Percentiles rank a stretch among this genome's conserved stretches.
Evolutionary conservation across 2,888 invertebrate species (phyloP).

Genomic region (Agrotis ipsilon): DNA sequence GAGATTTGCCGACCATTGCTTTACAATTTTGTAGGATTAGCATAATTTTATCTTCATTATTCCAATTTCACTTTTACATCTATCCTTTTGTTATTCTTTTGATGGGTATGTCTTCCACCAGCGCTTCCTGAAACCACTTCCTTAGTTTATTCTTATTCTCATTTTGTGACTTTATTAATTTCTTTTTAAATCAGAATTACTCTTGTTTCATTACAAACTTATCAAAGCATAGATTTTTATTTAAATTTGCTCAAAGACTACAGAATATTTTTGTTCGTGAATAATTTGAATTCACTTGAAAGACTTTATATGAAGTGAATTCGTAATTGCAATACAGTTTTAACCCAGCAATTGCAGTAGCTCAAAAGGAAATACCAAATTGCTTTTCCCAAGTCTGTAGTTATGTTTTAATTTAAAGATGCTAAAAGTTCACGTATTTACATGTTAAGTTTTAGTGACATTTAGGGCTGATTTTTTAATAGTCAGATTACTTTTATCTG

Average conservation of each 20-base stretch:
- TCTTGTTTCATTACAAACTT: not conserved
- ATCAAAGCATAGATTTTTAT: not conserved
- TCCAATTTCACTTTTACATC: conserved; percentile 10
- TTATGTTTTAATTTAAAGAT: conserved; percentile 3
- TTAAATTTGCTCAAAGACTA: not conserved
- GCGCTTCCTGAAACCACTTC: not conserved
- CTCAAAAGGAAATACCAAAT: conserved; percentile 25
- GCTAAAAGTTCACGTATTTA: conserved; percentile 10
- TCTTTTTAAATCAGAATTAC: not conserved
- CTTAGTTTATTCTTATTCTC: not conserved
- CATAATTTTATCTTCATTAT: conserved; percentile 35
- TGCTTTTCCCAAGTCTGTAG: conserved; percentile 2
- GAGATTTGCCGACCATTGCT: conserved; percentile 18
- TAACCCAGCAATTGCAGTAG: conserved; percentile 19
- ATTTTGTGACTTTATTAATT: not conserved
- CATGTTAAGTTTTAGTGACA: not conserved
- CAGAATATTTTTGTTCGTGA: conserved; percentile 14
- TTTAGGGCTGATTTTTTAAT: too few relatives aligned
- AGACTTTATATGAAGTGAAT: conserved; percentile 29
- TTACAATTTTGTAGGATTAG: conserved; percentile 28
- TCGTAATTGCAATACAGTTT: conserved; percentile 28
- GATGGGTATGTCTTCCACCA: not conserved
- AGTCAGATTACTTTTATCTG: too few relatives aligned
- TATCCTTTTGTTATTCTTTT: conserved; percentile 19
- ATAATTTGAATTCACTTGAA: conserved; percentile 11